Evolutionary conservation across 2,888 invertebrate genomes (phyloP).

Genomic region (Rotaria sp.): DNA sequence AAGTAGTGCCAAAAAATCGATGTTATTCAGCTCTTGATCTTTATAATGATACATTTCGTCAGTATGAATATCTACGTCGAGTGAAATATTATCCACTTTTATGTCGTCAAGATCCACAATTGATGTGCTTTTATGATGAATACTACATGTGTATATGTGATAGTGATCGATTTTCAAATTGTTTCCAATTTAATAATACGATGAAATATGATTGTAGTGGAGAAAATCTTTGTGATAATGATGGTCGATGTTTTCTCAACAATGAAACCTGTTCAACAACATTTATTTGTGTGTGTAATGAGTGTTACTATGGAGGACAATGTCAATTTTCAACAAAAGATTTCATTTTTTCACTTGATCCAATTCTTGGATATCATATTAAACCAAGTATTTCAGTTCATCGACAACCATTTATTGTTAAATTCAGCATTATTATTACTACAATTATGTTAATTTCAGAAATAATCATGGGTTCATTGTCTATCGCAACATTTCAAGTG

Average conservation of each 20-base stretch:
- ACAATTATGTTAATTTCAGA: neutral
- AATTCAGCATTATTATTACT: neutral
- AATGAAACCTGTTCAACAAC: neutral
- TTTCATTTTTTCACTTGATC: neutral
- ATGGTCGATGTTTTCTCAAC: neutral
- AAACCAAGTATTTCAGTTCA: no score
- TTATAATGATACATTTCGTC: neutral
- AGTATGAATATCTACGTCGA: neutral
- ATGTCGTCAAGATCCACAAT: neutral
- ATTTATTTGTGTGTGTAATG: neutral
- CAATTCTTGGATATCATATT: no score
- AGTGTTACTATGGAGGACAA: neutral
- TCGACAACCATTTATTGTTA: no score
- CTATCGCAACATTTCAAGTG: neutral
- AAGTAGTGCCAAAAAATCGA: neutral
- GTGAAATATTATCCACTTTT: neutral
- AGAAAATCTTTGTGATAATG: neutral
- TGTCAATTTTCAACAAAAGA: neutral
- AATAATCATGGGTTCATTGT: neutral
- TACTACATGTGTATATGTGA: neutral
- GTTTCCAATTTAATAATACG: neutral
- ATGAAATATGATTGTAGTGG: neutral
- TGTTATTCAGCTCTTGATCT: neutral
- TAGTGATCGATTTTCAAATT: neutral
- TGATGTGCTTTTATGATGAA: conserved; percentile 12